A percentile compares a stretch with the other conserved stretches of the same genome.
Evolutionary conservation across 2,797 vertebrate species (phyloP).

Genomic region (Simalia tracyae): DNA sequence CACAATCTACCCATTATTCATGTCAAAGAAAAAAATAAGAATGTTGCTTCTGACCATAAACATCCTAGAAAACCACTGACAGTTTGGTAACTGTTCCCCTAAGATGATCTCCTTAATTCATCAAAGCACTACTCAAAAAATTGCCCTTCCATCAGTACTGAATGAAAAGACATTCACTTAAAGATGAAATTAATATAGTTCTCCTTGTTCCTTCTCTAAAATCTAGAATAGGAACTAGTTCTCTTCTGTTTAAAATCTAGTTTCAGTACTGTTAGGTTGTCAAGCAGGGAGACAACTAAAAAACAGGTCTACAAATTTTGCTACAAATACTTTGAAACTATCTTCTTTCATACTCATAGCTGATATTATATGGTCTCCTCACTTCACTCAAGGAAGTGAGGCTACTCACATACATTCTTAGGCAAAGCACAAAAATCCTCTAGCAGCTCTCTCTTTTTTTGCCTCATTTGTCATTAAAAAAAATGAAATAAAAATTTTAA

Average conservation of each 20-base stretch:
- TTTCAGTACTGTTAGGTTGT: slow-evolving; percentile 34
- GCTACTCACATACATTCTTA: slow-evolving; percentile 57
- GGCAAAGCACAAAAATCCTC: slow-evolving; percentile 62
- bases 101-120: slow-evolving; percentile 27
- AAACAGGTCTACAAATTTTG: slow-evolving; percentile 38
- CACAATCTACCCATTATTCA: slow-evolving; percentile 37
- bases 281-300: slow-evolving; percentile 27
- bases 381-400: slow-evolving; percentile 55
- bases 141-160: slow-evolving; percentile 24
- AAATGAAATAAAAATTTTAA: not conserved
- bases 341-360: slow-evolving; percentile 37
- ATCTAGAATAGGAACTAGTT: slow-evolving; percentile 6
- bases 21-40: slow-evolving; percentile 18
- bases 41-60: slow-evolving; percentile 17
- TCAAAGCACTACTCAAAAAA: not conserved
- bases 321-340: slow-evolving; percentile 35
- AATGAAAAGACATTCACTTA: slow-evolving; percentile 34
- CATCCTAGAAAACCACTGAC: slow-evolving; percentile 27
- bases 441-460: slow-evolving; percentile 45
- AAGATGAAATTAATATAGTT: slow-evolving; percentile 5
- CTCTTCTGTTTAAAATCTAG: slow-evolving; percentile 30
- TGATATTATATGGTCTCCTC: slow-evolving; percentile 43
- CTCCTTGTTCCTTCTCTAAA: slow-evolving; percentile 25
- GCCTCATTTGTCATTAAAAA: not conserved
- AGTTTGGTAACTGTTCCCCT: slow-evolving; percentile 18